Base-by-base conservation (phyloP, 2,797 vertebrate genomes). In the Phataginus tetradactyla region DNA sequence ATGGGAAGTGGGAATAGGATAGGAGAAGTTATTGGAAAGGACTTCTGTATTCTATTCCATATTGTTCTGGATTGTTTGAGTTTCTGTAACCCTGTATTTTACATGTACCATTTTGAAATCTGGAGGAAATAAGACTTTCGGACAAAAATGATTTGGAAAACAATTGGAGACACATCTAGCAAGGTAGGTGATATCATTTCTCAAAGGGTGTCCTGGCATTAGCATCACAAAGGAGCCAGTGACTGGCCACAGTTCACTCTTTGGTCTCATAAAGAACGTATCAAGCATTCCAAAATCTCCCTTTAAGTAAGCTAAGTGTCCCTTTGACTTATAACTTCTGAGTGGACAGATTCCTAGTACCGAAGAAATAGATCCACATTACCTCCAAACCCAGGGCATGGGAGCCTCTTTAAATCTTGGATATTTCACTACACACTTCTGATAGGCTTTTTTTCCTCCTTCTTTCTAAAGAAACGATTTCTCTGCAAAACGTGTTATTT, bases 401-500 rank as follows among this genome's bases (percentile, higher is more conserved):
- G 10, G 11, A 59, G 32, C n/a, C 51, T 86, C 83, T 29, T 85
- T 75, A 86, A 42, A 32, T 63, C 80, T 91, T 45, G 21, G 66
- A 68, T 87, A 95, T 87, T 79, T 95, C 59, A 66, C 77, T 92
- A n/a, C 55, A 69, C 8, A 51, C 42, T 94, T 84, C 68, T 42
- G 81, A 81, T 63, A 34, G 51, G 13, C 18, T 51, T 66, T 90
- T 79, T 93, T 53, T 27, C 17, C 49, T 90, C 83, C 69, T 37
- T 83, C 94, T 94, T 97, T 91, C 66, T 69, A 64, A 95, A 96
- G 92, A 97, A 96, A 86, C 17, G 34, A 55, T 87, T 96, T 90
- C 71, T 64, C 66, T 97, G 77, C 77, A 95, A 86, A 96, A 96
- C 84, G 95, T 92, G 93, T 96, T 95, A 78, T 78, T 90, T 87